These are phyloP conservation scores for Sebastes cheni DNA, from an alignment of 2,797 vertebrate species.

Conservation along the genomic window DNA sequence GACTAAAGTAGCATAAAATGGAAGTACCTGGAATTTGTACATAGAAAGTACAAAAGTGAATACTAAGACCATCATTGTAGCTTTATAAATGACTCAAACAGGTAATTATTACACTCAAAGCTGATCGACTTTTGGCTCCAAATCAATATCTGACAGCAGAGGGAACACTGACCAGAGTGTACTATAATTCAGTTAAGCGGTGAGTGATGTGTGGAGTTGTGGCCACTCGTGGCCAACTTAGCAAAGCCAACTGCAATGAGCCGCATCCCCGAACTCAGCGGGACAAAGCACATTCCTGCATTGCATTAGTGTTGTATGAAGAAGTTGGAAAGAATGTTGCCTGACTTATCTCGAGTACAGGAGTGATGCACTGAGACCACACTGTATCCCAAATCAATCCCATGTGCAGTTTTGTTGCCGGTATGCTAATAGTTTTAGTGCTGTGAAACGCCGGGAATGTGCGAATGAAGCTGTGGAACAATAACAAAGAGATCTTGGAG, in stretches of 20 bases:
- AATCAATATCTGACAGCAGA: not conserved
- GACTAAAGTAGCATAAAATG: not conserved
- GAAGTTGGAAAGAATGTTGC: conserved; percentile 9
- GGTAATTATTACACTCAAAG: not conserved
- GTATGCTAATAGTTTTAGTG: conserved; percentile 17
- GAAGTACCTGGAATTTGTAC: not conserved
- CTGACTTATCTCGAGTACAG: conserved; percentile 13
- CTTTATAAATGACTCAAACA: not conserved
- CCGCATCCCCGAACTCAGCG: conserved; percentile 24
- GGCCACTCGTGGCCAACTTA: not conserved
- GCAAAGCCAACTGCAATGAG: conserved; percentile 7
- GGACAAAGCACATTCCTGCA: conserved; percentile 63
- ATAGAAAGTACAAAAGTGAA: not conserved
- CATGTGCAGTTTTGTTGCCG: conserved; percentile 43
- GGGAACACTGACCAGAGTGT: not conserved
- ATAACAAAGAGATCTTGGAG: not conserved
- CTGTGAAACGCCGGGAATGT: conserved; percentile 15
- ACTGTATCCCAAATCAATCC: conserved; percentile 40
- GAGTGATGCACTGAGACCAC: conserved; percentile 9
- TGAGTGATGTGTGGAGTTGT: not conserved
- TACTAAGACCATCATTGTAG: not conserved
- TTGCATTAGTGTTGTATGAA: conserved; percentile 30
- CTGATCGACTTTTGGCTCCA: not conserved
- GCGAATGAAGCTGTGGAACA: not conserved
- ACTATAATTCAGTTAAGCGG: not conserved